phyloP scores from a whole-genome alignment of 1,140 invertebrate genomes.

The Drosophila pandora region DNA sequence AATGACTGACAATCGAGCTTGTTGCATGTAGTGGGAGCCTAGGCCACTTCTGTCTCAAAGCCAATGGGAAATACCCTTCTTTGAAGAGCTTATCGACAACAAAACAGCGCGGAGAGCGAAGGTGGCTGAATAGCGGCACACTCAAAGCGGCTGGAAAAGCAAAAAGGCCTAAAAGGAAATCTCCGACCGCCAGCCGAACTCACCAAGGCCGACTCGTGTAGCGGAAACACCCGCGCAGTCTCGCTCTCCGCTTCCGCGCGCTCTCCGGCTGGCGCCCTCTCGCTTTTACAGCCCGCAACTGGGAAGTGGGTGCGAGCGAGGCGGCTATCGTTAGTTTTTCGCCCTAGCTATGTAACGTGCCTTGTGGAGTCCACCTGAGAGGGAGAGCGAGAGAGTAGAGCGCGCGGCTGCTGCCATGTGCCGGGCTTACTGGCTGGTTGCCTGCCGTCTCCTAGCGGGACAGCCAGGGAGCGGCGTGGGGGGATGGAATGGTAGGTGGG shows the following conservation, averaged over 20 bases:
- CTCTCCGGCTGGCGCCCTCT: constrained; percentile 44
- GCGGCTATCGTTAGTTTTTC: constrained; percentile 66
- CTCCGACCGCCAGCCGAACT: constrained; percentile 36
- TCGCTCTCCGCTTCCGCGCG: constrained; percentile 29
- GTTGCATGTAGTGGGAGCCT: background rate
- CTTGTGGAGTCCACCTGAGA: constrained; percentile 77
- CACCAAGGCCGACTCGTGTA: constrained; percentile 27
- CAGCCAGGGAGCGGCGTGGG: background rate
- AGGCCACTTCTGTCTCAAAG: background rate
- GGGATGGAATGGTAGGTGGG: constrained; percentile 7
- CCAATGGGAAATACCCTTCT: no score
- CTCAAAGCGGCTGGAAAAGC: constrained; percentile 57
- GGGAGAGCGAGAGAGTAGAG: constrained; percentile 75
- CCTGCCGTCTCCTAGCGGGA: constrained; percentile 9
- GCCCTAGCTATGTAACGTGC: constrained; percentile 73
- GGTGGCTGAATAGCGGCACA: constrained; percentile 67
- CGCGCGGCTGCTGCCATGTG: constrained; percentile 62
- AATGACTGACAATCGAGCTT: constrained; percentile 9
- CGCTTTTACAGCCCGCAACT: constrained; percentile 20
- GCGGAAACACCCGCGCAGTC: constrained; percentile 69
- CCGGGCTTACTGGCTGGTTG: constrained; percentile 76
- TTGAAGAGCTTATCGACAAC: constrained; percentile 1
- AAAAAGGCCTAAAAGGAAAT: constrained; percentile 75
- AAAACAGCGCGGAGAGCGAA: constrained; percentile 44
- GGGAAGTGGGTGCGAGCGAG: constrained; percentile 51